Conservation (phyloP, 37 sponge, comb jelly and placozoan genomes). For the Beroe ovata region DNA sequence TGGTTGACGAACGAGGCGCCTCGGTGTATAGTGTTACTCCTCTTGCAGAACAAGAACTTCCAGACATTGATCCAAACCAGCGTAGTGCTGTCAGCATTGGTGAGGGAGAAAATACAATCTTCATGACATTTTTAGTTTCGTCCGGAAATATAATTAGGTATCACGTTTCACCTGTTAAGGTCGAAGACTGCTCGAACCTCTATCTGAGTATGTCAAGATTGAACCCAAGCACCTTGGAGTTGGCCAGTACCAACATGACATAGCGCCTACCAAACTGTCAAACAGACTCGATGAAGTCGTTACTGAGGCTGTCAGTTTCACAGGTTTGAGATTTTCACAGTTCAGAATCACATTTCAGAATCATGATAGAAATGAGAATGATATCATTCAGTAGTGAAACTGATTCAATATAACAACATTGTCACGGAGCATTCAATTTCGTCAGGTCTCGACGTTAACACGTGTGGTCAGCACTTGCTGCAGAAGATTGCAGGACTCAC, state of each 20-base stretch:
- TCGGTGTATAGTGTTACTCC: conserved; percentile 23
- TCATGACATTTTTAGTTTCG: too few species aligned
- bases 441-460: conserved; percentile 34
- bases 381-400: too few species aligned
- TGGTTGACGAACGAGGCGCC: conserved; percentile 45
- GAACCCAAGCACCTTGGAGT: conserved; percentile 58
- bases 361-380: too few species aligned
- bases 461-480: conserved; percentile 1
- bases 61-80: background rate
- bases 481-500: conserved; percentile 49
- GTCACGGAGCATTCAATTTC: too few species aligned
- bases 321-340: too few species aligned
- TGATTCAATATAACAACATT: too few species aligned
- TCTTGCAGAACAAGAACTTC: conserved; percentile 20
- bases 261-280: conserved; percentile 6
- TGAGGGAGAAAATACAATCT: too few species aligned
- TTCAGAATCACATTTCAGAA: too few species aligned
- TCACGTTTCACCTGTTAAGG: background rate
- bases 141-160: too few species aligned
- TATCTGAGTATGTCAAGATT: conserved; percentile 62
- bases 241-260: conserved; percentile 66
- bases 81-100: conserved; percentile 53
- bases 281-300: conserved; percentile 13
- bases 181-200: conserved; percentile 6
- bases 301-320: conserved; percentile 42